These are phyloP conservation scores for Sinocyclocheilus maitianheensis DNA, from an alignment of 2,113 vertebrate species.

Conservation along the genomic window DNA sequence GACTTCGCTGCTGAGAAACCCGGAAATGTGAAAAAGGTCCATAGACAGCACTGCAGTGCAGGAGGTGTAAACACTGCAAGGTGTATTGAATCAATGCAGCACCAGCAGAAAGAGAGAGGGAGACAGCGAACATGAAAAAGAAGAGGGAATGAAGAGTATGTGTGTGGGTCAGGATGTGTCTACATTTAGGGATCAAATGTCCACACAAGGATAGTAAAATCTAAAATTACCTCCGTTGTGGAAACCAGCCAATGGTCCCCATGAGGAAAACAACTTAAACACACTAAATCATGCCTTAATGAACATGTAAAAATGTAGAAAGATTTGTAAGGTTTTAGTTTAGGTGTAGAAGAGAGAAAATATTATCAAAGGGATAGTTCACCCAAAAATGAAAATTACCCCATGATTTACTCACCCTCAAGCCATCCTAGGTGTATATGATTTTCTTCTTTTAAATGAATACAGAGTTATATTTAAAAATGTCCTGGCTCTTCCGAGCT, in stretches of 20 bases:
- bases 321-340: too few relatives aligned
- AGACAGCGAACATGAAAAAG: not conserved
- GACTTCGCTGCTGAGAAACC: too few relatives aligned
- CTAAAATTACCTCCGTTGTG: not conserved
- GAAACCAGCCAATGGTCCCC: not conserved
- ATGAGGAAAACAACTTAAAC: not conserved
- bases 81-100: slow-evolving; percentile 40
- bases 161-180: not conserved
- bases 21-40: too few relatives aligned
- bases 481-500: too few relatives aligned
- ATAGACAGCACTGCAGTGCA: slow-evolving; percentile 11
- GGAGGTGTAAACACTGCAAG: not conserved
- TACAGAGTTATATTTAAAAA: too few relatives aligned
- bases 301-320: too few relatives aligned
- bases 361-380: not conserved
- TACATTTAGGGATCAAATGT: not conserved
- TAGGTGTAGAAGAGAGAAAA: too few relatives aligned
- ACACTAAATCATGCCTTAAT: not conserved
- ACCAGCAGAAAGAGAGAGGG: not conserved
- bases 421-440: too few relatives aligned
- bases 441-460: too few relatives aligned
- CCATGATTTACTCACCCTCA: too few relatives aligned
- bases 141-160: slow-evolving; percentile 5
- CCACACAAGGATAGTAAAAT: not conserved
- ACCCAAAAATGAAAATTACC: too few relatives aligned